These are phyloP conservation scores for Dasypus novemcinctus DNA, from an alignment of 2,113 vertebrate species.

Conservation along the genomic window DNA sequence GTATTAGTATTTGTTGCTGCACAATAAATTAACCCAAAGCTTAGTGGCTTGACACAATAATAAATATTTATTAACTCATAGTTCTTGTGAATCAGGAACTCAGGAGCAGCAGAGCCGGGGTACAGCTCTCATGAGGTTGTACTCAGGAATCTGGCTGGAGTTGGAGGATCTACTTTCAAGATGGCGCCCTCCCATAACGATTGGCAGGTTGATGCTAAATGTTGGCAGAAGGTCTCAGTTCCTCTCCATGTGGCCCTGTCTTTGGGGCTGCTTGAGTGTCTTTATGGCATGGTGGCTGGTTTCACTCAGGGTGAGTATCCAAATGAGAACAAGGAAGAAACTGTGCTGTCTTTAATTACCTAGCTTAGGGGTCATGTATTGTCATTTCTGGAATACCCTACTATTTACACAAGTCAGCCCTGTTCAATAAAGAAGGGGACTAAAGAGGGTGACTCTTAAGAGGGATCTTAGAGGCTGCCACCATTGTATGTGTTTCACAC, in stretches of 20 bases:
- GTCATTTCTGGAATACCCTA: background rate
- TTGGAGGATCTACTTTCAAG: background rate
- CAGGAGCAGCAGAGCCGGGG: background rate
- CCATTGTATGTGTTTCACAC: background rate
- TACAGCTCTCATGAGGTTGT: background rate
- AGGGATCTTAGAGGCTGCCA: background rate
- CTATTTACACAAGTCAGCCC: background rate
- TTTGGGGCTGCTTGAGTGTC: background rate
- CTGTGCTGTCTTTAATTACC: background rate
- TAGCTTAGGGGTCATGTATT: background rate
- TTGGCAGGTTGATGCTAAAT: background rate
- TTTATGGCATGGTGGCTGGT: background rate
- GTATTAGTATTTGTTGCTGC: background rate
- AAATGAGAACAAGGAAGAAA: background rate
- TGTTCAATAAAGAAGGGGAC: background rate
- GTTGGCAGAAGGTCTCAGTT: background rate
- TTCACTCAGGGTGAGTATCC: background rate
- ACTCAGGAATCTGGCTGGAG: background rate
- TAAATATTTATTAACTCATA: background rate
- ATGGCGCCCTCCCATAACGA: accelerated
- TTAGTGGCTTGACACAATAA: background rate
- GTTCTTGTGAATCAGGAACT: background rate
- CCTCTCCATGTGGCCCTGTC: accelerated
- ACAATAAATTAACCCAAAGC: background rate
- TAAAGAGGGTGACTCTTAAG: background rate